Conservation (phyloP, 2,888 invertebrate genomes). For the Exocentrus adspersus region DNA sequence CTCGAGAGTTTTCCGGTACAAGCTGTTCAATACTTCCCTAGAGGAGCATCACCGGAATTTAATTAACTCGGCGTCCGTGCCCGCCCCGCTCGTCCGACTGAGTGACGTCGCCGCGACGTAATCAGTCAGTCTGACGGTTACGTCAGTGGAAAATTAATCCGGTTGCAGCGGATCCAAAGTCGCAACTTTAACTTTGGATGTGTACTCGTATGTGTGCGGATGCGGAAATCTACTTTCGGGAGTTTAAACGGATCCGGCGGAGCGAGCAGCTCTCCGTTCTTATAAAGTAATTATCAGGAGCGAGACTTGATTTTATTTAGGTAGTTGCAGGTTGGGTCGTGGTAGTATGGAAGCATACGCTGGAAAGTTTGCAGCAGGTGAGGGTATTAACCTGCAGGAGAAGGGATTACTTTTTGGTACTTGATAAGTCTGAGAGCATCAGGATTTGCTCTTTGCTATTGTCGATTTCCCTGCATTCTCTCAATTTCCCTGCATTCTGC, state of each 20-base stretch:
- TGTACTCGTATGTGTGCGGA: not conserved
- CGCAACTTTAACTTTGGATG: slow-evolving; percentile 2
- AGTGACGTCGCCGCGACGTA: not conserved
- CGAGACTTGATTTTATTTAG: slow-evolving; percentile 10
- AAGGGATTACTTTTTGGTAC: no score
- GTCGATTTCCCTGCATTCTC: no score
- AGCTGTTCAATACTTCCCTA: not conserved
- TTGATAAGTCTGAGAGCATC: no score
- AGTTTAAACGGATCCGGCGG: slow-evolving; percentile 5
- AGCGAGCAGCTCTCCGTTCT: slow-evolving; percentile 3
- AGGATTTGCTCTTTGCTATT: no score
- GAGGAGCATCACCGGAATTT: not conserved
- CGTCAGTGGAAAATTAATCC: slow-evolving; percentile 10
- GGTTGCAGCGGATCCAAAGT: not conserved
- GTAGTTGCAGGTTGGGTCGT: not conserved
- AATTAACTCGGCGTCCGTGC: not conserved
- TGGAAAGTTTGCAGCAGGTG: no score
- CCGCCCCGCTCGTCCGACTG: not conserved
- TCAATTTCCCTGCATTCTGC: no score
- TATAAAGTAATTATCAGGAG: slow-evolving; percentile 14
- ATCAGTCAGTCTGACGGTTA: not conserved
- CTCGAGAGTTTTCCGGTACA: not conserved
- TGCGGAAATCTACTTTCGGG: slow-evolving; percentile 8
- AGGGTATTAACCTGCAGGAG: no score
- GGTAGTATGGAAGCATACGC: not conserved